A percentile compares a stretch with the other conserved stretches of the same genome.
Conservation (phyloP, 2,888 invertebrate genomes). For the Panopea generosa region DNA sequence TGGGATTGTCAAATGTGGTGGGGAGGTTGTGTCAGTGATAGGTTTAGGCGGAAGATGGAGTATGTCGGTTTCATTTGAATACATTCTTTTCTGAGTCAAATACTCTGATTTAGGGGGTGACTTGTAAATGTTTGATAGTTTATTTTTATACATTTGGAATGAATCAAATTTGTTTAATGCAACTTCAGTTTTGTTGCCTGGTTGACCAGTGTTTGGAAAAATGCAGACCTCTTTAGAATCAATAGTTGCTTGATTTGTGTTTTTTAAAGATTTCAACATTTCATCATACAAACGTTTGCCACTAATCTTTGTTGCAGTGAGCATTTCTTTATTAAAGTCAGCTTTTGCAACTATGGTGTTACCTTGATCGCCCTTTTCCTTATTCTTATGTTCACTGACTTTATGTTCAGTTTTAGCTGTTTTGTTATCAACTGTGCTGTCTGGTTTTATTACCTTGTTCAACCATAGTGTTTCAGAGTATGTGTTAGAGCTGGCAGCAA, state of each 20-base stretch:
- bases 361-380: neutral
- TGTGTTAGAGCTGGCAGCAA: neutral
- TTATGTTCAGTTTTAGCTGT: neutral
- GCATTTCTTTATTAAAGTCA: neutral
- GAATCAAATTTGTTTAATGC: too few relatives aligned
- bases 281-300: too few relatives aligned
- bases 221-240: neutral
- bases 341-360: neutral
- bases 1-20: neutral
- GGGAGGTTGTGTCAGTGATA: neutral
- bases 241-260: too few relatives aligned
- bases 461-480: constrained; percentile 12
- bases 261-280: too few relatives aligned
- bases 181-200: too few relatives aligned
- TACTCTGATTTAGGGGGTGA: too few relatives aligned
- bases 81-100: too few relatives aligned
- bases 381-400: too few relatives aligned
- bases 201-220: too few relatives aligned
- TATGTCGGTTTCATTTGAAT: too few relatives aligned
- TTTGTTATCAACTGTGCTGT: neutral
- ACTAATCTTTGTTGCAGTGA: constrained; percentile 9
- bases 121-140: too few relatives aligned
- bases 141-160: too few relatives aligned
- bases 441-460: constrained; percentile 6
- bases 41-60: neutral